These are phyloP conservation scores for Eurystomus glaucurus DNA, from an alignment of 2,797 vertebrate species.

Conservation along the genomic window DNA sequence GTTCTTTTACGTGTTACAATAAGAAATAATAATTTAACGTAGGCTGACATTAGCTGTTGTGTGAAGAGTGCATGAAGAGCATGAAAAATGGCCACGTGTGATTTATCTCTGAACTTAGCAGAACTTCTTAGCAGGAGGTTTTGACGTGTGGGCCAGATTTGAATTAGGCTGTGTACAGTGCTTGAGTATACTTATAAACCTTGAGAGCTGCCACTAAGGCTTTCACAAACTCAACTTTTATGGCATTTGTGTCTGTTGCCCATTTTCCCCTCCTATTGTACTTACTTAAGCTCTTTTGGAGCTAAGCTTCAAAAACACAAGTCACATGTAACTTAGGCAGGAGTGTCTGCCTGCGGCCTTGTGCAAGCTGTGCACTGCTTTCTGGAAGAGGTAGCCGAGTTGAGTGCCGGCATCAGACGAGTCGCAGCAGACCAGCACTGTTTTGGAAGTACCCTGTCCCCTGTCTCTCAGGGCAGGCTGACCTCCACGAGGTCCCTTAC, in stretches of 20 bases:
- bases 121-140: background rate
- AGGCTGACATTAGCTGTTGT: background rate
- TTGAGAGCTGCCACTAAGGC: background rate
- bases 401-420: rapidly evolving
- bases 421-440: rapidly evolving
- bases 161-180: background rate
- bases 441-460: background rate
- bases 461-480: background rate
- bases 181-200: background rate
- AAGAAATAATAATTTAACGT: background rate
- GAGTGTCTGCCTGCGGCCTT: background rate
- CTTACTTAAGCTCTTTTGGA: background rate
- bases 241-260: background rate
- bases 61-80: background rate
- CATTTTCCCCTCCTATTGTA: rapidly evolving
- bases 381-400: background rate
- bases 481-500: rapidly evolving
- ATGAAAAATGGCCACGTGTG: rapidly evolving
- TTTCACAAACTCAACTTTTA: background rate
- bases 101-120: background rate
- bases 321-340: rapidly evolving
- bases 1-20: background rate
- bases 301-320: background rate
- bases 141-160: rapidly evolving
- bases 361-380: rapidly evolving